Evolutionary conservation across 2,797 vertebrate genomes (phyloP).

Genomic region (Propithecus deckenii): DNA sequence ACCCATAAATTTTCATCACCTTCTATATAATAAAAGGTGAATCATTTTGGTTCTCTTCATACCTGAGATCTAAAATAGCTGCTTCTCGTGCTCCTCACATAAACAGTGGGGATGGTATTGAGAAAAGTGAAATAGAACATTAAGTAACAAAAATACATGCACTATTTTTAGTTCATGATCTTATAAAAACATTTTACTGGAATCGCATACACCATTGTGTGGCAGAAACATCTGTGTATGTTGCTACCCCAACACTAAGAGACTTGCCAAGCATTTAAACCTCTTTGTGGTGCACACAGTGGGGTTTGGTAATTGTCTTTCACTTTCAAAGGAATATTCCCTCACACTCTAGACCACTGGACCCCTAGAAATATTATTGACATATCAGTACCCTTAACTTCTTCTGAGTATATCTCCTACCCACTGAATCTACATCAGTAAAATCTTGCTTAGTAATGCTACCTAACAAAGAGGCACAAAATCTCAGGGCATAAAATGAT

Average conservation of each 20-base stretch:
- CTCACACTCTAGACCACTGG: fast-evolving
- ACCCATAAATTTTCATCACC: neutral
- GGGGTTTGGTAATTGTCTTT: neutral
- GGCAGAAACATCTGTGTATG: neutral
- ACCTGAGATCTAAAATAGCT: neutral
- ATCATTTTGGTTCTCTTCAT: neutral
- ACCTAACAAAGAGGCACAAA: neutral
- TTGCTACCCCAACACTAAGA: neutral
- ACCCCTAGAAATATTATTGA: neutral
- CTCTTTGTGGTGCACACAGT: neutral
- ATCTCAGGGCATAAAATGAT: neutral
- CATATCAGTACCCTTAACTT: neutral
- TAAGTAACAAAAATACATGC: neutral
- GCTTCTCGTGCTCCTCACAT: neutral
- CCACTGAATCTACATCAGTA: neutral
- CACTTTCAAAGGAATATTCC: neutral
- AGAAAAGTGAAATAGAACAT: neutral
- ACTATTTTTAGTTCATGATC: neutral
- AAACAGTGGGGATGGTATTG: neutral
- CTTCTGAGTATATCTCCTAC: neutral
- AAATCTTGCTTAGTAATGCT: neutral
- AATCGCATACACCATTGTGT: neutral
- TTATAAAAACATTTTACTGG: neutral
- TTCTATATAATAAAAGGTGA: neutral
- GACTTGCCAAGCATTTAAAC: neutral